Percentiles rank a stretch among this genome's conserved stretches.
phyloP scores from a whole-genome alignment of 2,113 vertebrate genomes.

The Chloropsis hardwickii region DNA sequence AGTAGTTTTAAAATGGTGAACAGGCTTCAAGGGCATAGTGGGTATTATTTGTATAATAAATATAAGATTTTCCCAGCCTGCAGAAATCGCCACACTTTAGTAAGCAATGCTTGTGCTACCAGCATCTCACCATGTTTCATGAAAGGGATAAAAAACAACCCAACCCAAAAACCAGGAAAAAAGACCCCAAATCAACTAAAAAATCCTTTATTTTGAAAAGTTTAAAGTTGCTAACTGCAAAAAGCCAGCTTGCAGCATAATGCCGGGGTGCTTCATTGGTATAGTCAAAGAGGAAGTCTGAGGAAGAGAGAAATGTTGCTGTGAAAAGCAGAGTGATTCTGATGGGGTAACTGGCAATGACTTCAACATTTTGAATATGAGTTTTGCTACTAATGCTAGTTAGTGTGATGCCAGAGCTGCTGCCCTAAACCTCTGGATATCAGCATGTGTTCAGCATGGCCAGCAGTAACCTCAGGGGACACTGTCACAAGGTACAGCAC shows the following conservation, averaged over 20 bases:
- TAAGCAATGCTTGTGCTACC: background rate
- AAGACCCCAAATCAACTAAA: background rate
- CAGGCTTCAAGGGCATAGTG: background rate
- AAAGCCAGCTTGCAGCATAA: background rate
- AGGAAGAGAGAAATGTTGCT: background rate
- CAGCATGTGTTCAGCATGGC: background rate
- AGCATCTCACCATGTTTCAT: background rate
- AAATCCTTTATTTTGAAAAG: background rate
- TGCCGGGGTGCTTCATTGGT: background rate
- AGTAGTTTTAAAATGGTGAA: background rate
- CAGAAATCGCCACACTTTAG: background rate
- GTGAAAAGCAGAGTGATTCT: background rate
- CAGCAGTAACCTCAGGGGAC: background rate
- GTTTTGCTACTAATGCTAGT: background rate
- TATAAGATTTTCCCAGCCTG: background rate
- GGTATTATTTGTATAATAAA: background rate
- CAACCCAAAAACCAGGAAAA: background rate
- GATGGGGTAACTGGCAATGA: background rate
- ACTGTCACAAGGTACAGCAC: background rate
- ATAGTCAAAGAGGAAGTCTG: background rate
- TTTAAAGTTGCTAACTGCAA: background rate
- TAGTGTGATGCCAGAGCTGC: background rate
- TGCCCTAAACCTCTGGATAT: background rate
- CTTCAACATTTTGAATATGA: background rate
- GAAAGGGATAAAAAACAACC: background rate